A percentile compares a stretch with the other conserved stretches of the same genome.
Conservation (phyloP, 37 sponge, comb jelly and placozoan genomes). For the Haliclona indistincta region DNA sequence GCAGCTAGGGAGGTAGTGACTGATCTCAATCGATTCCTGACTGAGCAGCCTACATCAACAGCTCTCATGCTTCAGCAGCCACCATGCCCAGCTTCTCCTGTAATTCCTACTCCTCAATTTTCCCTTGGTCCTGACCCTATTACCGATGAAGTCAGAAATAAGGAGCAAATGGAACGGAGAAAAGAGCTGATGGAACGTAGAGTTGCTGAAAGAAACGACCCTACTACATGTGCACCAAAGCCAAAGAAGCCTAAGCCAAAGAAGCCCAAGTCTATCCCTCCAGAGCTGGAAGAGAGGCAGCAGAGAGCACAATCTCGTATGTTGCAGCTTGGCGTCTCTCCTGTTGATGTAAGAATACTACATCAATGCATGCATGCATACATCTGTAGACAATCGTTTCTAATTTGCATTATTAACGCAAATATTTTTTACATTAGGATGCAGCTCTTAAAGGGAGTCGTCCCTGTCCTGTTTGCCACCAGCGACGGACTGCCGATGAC, state of each 20-base stretch:
- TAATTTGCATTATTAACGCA: not conserved
- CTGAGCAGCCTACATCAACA: constrained; percentile 17
- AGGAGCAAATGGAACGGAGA: too few species aligned
- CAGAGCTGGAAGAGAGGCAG: constrained; percentile 44
- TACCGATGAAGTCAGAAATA: not conserved
- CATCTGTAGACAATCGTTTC: not conserved
- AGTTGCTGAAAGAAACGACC: too few species aligned
- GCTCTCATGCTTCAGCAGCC: constrained; percentile 2
- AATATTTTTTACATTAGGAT: constrained; percentile 21
- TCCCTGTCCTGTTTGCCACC: constrained; percentile 43
- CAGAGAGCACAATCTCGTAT: constrained; percentile 22
- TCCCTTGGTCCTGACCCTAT: constrained; percentile 27
- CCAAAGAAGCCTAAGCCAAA: constrained; percentile 1
- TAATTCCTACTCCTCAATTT: constrained; percentile 7
- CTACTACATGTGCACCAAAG: too few species aligned
- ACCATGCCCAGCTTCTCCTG: constrained; percentile 8
- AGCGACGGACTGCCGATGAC: constrained; percentile 31
- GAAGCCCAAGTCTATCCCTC: constrained; percentile 30
- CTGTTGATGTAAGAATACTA: constrained; percentile 39
- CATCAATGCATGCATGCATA: not conserved
- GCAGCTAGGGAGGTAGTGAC: constrained; percentile 6
- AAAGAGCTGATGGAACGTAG: not conserved
- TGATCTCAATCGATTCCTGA: constrained; percentile 13
- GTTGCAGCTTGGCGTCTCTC: constrained; percentile 32
- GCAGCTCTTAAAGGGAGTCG: constrained; percentile 35